Evolutionary conservation across 2,888 invertebrate species (phyloP).

Genomic region (Clistopyga incitator): DNA sequence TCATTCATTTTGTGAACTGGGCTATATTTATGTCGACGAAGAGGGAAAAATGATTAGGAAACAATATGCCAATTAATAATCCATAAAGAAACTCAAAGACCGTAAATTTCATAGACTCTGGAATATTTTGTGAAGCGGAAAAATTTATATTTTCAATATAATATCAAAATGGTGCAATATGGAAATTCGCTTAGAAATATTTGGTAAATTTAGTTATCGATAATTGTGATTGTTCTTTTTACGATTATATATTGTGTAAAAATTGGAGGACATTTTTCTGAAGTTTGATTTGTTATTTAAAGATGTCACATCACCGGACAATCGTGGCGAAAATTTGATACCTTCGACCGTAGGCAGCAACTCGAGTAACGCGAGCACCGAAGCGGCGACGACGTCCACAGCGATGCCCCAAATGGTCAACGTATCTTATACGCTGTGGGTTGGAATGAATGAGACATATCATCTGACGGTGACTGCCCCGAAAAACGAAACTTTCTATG

Average conservation of each 20-base stretch:
- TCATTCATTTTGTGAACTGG: background rate
- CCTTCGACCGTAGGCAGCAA: slow-evolving; percentile 64
- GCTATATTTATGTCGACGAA: too few relatives aligned
- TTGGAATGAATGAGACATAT: slow-evolving; percentile 93
- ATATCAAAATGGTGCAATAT: too few relatives aligned
- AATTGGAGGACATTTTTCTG: background rate
- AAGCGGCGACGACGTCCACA: slow-evolving; percentile 56
- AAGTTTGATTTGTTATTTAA: background rate
- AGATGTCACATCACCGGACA: slow-evolving; percentile 72
- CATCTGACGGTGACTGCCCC: slow-evolving; percentile 91
- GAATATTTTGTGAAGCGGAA: too few relatives aligned
- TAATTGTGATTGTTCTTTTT: background rate
- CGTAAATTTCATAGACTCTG: too few relatives aligned
- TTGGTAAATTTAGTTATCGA: background rate
- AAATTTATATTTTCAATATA: too few relatives aligned
- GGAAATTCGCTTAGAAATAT: too few relatives aligned
- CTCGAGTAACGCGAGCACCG: slow-evolving; percentile 59
- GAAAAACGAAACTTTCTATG: slow-evolving; percentile 88
- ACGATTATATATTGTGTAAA: background rate
- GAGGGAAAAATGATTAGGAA: too few relatives aligned
- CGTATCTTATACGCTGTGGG: slow-evolving; percentile 94
- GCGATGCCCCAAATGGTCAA: slow-evolving; percentile 83
- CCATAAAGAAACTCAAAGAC: too few relatives aligned
- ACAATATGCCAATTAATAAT: too few relatives aligned
- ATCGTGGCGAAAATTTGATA: slow-evolving; percentile 69